A percentile compares a stretch with the other conserved stretches of the same genome.
Evolutionary conservation across 2,113 vertebrate species (phyloP).

Genomic region (Osmerus eperlanus): DNA sequence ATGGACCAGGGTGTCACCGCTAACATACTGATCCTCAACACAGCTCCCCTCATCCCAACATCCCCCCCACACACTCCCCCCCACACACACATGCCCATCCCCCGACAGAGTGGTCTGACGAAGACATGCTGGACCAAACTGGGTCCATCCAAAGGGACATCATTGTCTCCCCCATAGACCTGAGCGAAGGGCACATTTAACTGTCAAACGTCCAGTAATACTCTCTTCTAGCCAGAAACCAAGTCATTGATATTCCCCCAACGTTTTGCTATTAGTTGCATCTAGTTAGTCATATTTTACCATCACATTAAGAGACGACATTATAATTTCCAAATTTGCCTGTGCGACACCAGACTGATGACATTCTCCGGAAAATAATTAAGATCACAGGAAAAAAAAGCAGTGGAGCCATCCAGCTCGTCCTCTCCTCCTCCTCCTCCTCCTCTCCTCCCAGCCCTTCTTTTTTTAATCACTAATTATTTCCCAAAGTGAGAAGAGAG

Average conservation of each 20-base stretch:
- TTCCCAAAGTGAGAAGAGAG: constrained; percentile 18
- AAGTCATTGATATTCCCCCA: no score
- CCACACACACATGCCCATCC: neutral
- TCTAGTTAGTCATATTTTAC: constrained; percentile 1
- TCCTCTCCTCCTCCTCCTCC: constrained; percentile 12
- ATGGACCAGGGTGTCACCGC: neutral
- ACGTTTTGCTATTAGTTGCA: constrained; percentile 5
- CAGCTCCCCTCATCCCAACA: neutral
- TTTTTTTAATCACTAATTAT: constrained; percentile 57
- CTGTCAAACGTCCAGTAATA: no score
- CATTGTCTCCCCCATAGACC: no score
- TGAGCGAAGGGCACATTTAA: no score
- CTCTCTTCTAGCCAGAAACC: no score
- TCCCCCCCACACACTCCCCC: neutral
- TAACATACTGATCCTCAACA: neutral
- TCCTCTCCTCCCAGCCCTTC: constrained; percentile 25
- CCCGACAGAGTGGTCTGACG: neutral
- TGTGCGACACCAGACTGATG: constrained; percentile 30
- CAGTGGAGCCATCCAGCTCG: constrained; percentile 25
- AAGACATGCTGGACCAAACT: no score
- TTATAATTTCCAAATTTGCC: neutral
- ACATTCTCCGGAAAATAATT: constrained; percentile 45
- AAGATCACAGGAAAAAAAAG: constrained; percentile 33
- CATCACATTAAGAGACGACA: constrained; percentile 1
- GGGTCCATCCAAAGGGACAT: no score